phyloP scores from a whole-genome alignment of 30 jellyfish, hydroid and myxozoan genomes.

The Catostylus mosaicus region DNA sequence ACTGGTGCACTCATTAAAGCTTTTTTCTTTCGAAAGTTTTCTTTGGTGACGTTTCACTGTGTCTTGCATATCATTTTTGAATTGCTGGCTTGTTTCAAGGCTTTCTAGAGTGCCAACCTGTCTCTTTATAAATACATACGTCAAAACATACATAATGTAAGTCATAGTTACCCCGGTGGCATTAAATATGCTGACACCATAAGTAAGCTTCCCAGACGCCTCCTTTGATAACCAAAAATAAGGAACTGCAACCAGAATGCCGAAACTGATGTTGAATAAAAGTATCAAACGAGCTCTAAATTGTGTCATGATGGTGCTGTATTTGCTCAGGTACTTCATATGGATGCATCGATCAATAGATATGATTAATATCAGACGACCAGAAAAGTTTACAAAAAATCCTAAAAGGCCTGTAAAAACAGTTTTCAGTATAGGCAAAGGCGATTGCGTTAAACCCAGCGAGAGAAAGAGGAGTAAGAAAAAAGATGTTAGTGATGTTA shows the following conservation, averaged over 20 bases:
- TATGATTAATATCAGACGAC: not conserved
- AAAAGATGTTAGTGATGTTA: not conserved
- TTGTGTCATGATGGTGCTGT: not conserved
- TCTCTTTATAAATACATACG: not conserved
- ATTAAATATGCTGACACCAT: not conserved
- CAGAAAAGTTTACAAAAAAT: not conserved
- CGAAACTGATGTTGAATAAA: not conserved
- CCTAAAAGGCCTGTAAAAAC: not conserved
- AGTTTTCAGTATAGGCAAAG: not conserved
- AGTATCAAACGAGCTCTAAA: not conserved
- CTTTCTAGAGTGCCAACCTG: not conserved
- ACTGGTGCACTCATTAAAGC: not conserved
- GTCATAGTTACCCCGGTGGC: not conserved
- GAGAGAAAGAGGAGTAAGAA: not conserved
- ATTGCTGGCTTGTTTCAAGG: not conserved
- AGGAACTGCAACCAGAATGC: not conserved
- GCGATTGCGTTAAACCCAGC: not conserved
- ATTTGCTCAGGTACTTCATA: not conserved
- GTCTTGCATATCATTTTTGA: not conserved
- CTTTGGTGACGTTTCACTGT: not conserved
- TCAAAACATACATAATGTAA: not conserved
- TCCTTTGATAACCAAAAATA: not conserved
- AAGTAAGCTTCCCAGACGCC: not conserved
- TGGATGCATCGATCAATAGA: slow-evolving; percentile 6
- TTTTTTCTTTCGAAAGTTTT: not conserved